Percentiles rank a stretch among this genome's conserved stretches.
These are phyloP conservation scores for Intellagama lesueurii DNA, from an alignment of 2,797 vertebrate genomes.

Conservation along the genomic window DNA sequence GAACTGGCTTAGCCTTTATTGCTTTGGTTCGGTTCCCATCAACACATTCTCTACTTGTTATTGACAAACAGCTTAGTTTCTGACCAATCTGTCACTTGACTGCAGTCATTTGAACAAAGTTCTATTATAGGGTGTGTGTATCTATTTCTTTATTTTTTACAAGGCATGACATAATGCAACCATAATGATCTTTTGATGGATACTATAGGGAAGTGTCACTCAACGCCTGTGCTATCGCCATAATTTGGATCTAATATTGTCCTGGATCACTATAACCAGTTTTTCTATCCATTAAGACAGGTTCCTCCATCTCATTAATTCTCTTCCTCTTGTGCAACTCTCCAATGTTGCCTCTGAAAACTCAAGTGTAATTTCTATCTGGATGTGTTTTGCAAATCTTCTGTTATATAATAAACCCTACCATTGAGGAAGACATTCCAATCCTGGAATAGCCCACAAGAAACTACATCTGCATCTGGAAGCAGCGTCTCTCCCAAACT, in stretches of 20 bases:
- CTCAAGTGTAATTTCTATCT: conserved; percentile 5
- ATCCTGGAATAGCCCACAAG: not conserved
- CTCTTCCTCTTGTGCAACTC: conserved; percentile 14
- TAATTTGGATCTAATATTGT: not conserved
- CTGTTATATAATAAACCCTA: not conserved
- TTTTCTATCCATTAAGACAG: not conserved
- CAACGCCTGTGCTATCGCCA: not conserved
- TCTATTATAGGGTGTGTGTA: not conserved
- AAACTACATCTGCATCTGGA: not conserved
- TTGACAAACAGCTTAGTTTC: not conserved
- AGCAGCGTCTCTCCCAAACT: not conserved
- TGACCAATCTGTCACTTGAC: not conserved
- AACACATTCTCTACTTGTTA: not conserved
- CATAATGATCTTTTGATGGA: not conserved
- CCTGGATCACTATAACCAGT: not conserved
- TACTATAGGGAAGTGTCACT: not conserved
- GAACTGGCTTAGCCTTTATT: not conserved
- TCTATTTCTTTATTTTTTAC: not conserved
- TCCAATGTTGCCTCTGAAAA: not conserved
- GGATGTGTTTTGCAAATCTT: not conserved
- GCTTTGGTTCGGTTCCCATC: not conserved
- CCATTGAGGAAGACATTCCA: not conserved
- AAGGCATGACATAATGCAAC: not conserved
- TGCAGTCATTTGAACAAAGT: not conserved
- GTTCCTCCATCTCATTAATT: not conserved